Conservation (phyloP, 35 echinoderm and acorn worm species). For the Heliocidaris tuberculata region DNA sequence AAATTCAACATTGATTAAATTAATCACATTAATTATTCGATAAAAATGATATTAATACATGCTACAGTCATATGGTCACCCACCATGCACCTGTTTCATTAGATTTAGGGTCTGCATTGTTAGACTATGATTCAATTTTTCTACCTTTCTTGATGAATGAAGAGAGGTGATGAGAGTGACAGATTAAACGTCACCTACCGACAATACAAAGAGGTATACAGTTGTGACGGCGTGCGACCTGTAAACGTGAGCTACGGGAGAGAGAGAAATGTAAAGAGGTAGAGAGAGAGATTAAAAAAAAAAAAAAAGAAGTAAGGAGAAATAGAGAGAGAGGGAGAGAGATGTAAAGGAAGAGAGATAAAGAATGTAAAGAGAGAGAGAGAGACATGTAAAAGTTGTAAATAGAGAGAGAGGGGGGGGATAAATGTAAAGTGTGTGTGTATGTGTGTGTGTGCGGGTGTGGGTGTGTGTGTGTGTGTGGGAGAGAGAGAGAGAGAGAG, state of each 20-base stretch:
- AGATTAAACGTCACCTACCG: constrained; percentile 30
- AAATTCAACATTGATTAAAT: no score
- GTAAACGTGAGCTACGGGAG: background rate
- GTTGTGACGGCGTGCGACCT: constrained; percentile 1
- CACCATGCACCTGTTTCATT: background rate
- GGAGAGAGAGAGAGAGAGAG: no score
- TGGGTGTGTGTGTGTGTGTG: no score
- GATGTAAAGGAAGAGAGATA: no score
- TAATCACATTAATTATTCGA: no score
- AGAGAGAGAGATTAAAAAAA: background rate
- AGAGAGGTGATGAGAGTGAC: constrained; percentile 21
- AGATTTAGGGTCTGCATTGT: background rate
- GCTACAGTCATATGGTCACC: background rate
- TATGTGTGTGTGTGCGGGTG: no score
- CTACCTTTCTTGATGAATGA: constrained; percentile 1
- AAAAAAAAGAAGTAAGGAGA: no score
- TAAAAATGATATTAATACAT: no score
- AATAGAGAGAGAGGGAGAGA: background rate
- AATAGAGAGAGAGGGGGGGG: no score
- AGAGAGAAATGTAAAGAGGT: background rate
- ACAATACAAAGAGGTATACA: background rate
- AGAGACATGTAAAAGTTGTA: no score
- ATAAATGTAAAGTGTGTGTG: no score
- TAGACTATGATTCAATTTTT: background rate
- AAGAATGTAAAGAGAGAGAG: no score